These are phyloP conservation scores for Periphyllus acericola DNA, from an alignment of 2,888 invertebrate genomes.

Conservation along the genomic window DNA sequence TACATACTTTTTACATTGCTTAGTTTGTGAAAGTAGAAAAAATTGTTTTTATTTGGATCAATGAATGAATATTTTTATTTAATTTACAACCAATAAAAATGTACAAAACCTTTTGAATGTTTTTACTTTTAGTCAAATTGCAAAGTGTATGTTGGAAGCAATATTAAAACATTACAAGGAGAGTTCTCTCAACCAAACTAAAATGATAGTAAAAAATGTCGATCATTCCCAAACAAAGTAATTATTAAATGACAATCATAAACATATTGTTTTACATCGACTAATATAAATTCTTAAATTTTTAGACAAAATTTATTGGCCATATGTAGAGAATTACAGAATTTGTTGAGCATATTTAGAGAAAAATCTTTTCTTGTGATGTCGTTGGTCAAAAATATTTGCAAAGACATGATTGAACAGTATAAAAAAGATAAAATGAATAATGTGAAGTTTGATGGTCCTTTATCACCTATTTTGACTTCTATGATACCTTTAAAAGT, in stretches of 20 bases:
- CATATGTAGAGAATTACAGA: constrained; percentile 83
- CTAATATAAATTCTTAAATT: constrained; percentile 63
- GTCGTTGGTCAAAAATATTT: constrained; percentile 82
- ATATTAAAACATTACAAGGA: constrained; percentile 70
- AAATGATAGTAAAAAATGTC: constrained; percentile 62
- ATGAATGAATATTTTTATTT: not conserved
- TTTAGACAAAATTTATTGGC: constrained; percentile 72
- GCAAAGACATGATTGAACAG: constrained; percentile 71
- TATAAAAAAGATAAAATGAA: constrained; percentile 68
- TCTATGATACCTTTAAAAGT: constrained; percentile 70
- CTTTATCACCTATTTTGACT: constrained; percentile 71
- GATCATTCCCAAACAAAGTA: constrained; percentile 56
- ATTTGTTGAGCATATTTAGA: constrained; percentile 80
- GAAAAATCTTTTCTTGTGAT: constrained; percentile 84
- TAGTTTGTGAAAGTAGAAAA: not conserved
- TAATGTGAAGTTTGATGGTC: constrained; percentile 55
- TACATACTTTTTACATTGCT: not conserved
- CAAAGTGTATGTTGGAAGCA: constrained; percentile 70
- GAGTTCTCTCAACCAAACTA: constrained; percentile 67
- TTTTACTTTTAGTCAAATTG: constrained; percentile 69
- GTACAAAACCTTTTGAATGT: not conserved
- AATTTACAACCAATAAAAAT: not conserved
- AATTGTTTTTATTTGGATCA: not conserved
- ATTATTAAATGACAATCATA: constrained; percentile 4
- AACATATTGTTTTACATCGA: not conserved